phyloP scores from a whole-genome alignment of 2,888 invertebrate species.

The Zygaena filipendulae region DNA sequence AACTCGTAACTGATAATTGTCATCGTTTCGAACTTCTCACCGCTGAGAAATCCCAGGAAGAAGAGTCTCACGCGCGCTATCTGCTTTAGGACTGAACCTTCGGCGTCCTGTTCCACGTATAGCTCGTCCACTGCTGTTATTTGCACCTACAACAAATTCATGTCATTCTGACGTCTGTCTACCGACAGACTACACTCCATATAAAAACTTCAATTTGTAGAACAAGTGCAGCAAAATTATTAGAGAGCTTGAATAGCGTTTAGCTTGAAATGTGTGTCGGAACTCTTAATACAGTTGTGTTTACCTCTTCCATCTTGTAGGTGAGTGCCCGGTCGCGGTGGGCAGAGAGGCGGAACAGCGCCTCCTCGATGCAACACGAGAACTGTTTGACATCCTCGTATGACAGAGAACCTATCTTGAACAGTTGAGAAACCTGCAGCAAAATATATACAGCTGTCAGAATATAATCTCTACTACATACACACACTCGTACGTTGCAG shows the following conservation, averaged over 20 bases:
- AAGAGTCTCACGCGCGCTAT: conserved; percentile 95
- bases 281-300: not conserved
- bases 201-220: too few relatives aligned
- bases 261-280: not conserved
- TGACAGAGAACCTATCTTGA: conserved; percentile 92
- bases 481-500: not conserved
- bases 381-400: conserved; percentile 94
- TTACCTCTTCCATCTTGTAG: conserved; percentile 92
- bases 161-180: not conserved
- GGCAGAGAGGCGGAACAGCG: conserved; percentile 85
- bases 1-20: too few relatives aligned
- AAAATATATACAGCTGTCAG: not conserved
- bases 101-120: conserved; percentile 87
- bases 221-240: too few relatives aligned
- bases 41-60: conserved; percentile 95
- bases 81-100: conserved; percentile 87
- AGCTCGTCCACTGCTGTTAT: conserved; percentile 93
- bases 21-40: conserved; percentile 50
- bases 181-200: too few relatives aligned
- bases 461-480: not conserved
- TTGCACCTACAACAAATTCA: too few relatives aligned
- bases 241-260: not conserved
- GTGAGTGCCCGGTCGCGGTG: conserved; percentile 89
- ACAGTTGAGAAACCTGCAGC: conserved; percentile 87
- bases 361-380: conserved; percentile 91